Evolutionary conservation across 2,797 vertebrate genomes (phyloP).

Genomic region (Aratinga solstitialis): DNA sequence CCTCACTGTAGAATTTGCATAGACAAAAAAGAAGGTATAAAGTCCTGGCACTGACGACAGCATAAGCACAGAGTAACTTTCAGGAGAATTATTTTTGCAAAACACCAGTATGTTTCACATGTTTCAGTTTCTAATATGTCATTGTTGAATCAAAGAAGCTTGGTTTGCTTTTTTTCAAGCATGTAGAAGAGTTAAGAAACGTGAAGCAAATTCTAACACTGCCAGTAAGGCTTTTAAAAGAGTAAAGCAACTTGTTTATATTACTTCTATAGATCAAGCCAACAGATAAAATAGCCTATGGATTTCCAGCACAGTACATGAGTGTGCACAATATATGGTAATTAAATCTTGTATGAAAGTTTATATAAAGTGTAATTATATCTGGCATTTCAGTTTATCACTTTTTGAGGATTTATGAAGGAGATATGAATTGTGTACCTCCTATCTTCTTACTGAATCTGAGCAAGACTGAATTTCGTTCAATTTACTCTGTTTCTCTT

Average conservation of each 20-base stretch:
- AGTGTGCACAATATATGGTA: neutral
- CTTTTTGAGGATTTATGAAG: neutral
- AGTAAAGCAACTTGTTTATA: neutral
- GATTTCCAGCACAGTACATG: neutral
- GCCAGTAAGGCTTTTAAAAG: neutral
- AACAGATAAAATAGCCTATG: neutral
- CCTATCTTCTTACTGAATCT: neutral
- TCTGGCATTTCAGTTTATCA: neutral
- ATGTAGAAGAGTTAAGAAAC: neutral
- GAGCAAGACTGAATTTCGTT: neutral
- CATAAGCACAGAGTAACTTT: conserved; percentile 18
- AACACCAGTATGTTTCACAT: conserved; percentile 65
- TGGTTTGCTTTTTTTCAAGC: neutral
- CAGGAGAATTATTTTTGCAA: conserved; percentile 71
- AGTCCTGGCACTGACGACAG: conserved; percentile 31
- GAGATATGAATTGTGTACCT: neutral
- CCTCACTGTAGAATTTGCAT: conserved; percentile 46
- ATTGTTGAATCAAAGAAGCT: conserved; percentile 63
- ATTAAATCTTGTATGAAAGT: neutral
- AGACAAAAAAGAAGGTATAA: conserved; percentile 21
- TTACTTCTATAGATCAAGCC: neutral
- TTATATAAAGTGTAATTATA: neutral
- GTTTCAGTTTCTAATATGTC: conserved; percentile 59
- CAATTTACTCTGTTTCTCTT: neutral
- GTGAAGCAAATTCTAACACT: neutral